These are phyloP conservation scores for Cromileptes altivelis DNA, from an alignment of 2,113 vertebrate genomes.

Conservation along the genomic window DNA sequence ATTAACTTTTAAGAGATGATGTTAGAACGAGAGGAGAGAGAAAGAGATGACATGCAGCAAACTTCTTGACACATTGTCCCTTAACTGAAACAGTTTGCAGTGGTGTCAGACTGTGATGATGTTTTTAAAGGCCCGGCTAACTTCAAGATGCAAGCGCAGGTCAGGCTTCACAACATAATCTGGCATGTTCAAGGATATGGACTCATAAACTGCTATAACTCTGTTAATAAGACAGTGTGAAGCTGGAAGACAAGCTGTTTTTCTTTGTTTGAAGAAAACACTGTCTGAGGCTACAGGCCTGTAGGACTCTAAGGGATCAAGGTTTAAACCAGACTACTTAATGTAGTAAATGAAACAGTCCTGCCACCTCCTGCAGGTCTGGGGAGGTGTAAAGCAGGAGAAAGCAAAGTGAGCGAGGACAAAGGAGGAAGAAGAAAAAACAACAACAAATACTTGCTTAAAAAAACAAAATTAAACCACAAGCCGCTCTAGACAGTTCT, in stretches of 20 bases:
- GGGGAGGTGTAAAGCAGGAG: too few species aligned
- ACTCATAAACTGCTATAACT: neutral
- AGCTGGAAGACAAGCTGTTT: neutral
- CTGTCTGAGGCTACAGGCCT: neutral
- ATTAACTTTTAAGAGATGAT: neutral
- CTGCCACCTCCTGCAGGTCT: too few species aligned
- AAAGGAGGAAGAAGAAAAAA: too few species aligned
- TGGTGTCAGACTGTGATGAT: neutral
- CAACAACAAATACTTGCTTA: too few species aligned
- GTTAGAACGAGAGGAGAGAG: neutral
- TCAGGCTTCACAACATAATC: too few species aligned
- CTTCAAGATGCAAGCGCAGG: too few species aligned
- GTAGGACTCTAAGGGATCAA: neutral
- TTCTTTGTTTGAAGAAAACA: too few species aligned
- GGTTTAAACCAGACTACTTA: neutral
- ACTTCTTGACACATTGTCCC: too few species aligned
- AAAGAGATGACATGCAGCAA: neutral
- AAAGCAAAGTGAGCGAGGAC: too few species aligned
- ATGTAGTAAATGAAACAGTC: too few species aligned
- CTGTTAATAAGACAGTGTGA: neutral
- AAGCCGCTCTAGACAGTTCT: too few species aligned
- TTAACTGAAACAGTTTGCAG: neutral
- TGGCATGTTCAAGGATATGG: neutral
- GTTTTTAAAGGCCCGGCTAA: neutral
- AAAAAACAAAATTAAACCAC: too few species aligned